These are phyloP conservation scores for Coreius guichenoti DNA, from an alignment of 2,797 vertebrate species.

Conservation along the genomic window DNA sequence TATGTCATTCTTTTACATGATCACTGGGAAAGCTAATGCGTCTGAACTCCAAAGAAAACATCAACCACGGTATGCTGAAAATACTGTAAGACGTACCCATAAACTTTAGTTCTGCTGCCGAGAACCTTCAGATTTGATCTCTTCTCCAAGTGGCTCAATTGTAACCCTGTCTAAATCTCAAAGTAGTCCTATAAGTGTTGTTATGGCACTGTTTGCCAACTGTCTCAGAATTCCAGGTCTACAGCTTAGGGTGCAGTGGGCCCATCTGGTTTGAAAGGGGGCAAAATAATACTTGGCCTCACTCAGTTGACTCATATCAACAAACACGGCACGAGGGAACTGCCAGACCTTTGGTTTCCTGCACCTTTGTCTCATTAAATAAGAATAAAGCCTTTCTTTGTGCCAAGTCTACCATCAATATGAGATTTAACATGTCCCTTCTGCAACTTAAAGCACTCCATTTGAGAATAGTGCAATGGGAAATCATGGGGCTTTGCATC, in stretches of 20 bases:
- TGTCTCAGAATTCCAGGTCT: conserved; percentile 59
- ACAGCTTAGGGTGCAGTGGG: conserved; percentile 40
- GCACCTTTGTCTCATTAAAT: conserved; percentile 54
- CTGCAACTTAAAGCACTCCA: conserved; percentile 23
- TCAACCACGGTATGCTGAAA: neutral
- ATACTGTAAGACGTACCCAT: neutral
- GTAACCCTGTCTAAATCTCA: conserved; percentile 44
- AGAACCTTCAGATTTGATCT: conserved; percentile 14
- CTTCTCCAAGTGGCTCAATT: conserved; percentile 23
- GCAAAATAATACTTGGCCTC: conserved; percentile 44
- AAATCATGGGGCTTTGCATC: conserved; percentile 1
- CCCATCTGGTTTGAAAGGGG: conserved; percentile 70
- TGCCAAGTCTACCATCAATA: conserved; percentile 43
- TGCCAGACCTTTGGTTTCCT: conserved; percentile 53
- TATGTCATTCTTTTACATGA: conserved; percentile 3
- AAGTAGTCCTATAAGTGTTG: conserved; percentile 46
- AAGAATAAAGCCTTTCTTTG: conserved; percentile 53
- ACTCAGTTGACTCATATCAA: conserved; percentile 53
- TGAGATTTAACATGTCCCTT: conserved; percentile 15
- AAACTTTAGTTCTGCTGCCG: neutral
- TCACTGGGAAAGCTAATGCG: neutral
- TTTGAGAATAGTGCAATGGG: conserved; percentile 13
- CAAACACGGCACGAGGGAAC: conserved; percentile 49
- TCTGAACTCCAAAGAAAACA: conserved; percentile 28
- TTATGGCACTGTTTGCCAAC: conserved; percentile 58